Percentiles rank a stretch among this genome's conserved stretches.
Conservation (phyloP, 2,888 invertebrate species). For the Erpobdella octoculata region DNA sequence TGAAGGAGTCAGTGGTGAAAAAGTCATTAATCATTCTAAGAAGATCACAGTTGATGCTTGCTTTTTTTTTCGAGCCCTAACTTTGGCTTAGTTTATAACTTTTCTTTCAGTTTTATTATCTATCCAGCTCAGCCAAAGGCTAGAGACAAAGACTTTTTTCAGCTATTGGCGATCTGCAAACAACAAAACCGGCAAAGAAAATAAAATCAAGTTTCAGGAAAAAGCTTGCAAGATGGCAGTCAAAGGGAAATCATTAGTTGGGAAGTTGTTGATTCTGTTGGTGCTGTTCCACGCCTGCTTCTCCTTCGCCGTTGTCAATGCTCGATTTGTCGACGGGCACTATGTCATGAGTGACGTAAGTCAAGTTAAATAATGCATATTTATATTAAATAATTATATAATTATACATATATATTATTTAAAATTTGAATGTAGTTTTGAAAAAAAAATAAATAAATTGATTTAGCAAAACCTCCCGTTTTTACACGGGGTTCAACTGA, state of each 20-base stretch:
- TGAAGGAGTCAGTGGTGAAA: too few relatives aligned
- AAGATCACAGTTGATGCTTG: neutral
- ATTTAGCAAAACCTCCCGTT: too few relatives aligned
- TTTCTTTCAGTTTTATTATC: neutral
- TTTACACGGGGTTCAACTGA: too few relatives aligned
- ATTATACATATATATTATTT: too few relatives aligned
- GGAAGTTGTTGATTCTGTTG: neutral
- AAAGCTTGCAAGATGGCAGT: neutral
- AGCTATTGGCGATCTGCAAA: neutral
- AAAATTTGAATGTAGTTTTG: too few relatives aligned
- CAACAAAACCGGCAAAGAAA: neutral
- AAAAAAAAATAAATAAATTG: too few relatives aligned
- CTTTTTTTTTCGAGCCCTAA: neutral
- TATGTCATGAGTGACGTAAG: conserved; percentile 8
- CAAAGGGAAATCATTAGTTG: neutral
- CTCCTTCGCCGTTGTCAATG: neutral
- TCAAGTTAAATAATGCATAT: too few relatives aligned
- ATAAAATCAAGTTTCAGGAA: neutral
- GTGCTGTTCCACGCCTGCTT: neutral
- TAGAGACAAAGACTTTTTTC: neutral
- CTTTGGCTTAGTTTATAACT: neutral
- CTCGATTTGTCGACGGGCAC: neutral
- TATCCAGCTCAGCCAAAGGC: neutral
- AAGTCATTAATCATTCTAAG: too few relatives aligned
- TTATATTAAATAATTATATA: too few relatives aligned